Evolutionary conservation across 1,140 invertebrate species (phyloP), one percentile per base, ranked within the genome.

Genomic region (Ooceraea biroi): DNA sequence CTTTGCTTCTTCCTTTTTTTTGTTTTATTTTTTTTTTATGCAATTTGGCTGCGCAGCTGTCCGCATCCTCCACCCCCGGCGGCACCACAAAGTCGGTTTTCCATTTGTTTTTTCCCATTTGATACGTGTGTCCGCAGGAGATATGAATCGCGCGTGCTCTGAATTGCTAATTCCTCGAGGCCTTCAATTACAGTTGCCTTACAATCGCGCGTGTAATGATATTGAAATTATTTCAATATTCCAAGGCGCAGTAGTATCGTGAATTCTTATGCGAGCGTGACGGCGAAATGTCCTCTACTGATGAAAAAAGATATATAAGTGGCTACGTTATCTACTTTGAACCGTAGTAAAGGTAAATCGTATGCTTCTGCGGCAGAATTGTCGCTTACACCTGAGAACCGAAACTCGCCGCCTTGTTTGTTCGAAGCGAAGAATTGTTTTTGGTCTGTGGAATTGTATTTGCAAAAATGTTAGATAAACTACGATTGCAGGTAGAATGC

Each of bases 141-240:
- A 63, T 63, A 22, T 46, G 25, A 27, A 61, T 27, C 0, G 17
- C 44, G 25, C 41, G 10, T 30, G 12, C 8, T 63, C 44, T 48
- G 44, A 76, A 76, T 36, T 76, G 41, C 58, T 63, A 63, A 76
- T 76, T 8, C 11, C 19, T 48, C 25, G 41, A 61, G 41, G n/a
- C 41, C 57, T 36, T 63, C 57, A 22, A 61, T 41, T 25, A 55
- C 12, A 36, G 36, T 55, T 55, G 30, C 30, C 12, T 57, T 57
- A 12, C 30, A 41, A 36, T 3, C 3, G 50, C 14, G n/a, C 69
- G 27, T n/a, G n/a, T 63, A 63, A 76, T 19, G 25, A 30, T 50
- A 36, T 46, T 27, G 41, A 44, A 30, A 48, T 11, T 7, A 76
- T 17, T 19, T 76, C 27, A 25, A 57, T 36, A 73, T 76, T 14